Evolutionary conservation across 92 coral and sea anemone species (phyloP), one percentile per base, ranked within the genome.

Genomic region (Galaxea fascicularis): DNA sequence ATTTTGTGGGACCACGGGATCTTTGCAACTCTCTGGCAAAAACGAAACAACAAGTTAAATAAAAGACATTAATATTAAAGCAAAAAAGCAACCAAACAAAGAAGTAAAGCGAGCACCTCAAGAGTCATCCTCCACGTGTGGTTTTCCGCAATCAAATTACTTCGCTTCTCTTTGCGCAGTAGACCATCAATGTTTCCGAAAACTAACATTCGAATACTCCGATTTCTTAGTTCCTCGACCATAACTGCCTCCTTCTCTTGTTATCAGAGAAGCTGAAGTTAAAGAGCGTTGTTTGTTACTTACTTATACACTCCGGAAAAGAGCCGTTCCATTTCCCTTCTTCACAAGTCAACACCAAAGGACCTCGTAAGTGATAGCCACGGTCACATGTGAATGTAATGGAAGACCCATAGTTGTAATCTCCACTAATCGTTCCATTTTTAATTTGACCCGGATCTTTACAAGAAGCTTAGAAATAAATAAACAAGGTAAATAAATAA

Each of bases 391-490:
- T 22, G 17, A 57, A 77, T 24, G 0, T 12, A 25, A 56, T 11
- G 27, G 49, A 77, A 1, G 63, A 54, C 7, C 81, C 81, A 56
- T 53, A 58, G 12, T 17, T 49, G 66, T 39, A 76, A 28, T 76
- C 81, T 22, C 81, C 70, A 1, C 3, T 54, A 22, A 53, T 6
- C 15, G 30, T 44, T 11, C 72, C 72, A 20, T 66, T 27, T 27
- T 10, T 31, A 28, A 66, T 6, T 0, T 15, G 35, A 10, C 39
- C 31, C 4, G 72, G 72, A 66, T 66, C 10, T 28, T 26, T 31
- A 10, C 45, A 66, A 20, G n/a, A 17, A 28, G 12, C 71, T 31
- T 31, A 9, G 8, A 28, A 12, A 1, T 11, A 65, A 14, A 59
- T 17, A 4, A 59, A 5, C 8, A 14, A 24, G 22, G 27, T 7